A percentile compares a stretch with the other conserved stretches of the same genome.
Conservation (phyloP, 2,797 vertebrate species). For the Cryptoprocta ferox region DNA sequence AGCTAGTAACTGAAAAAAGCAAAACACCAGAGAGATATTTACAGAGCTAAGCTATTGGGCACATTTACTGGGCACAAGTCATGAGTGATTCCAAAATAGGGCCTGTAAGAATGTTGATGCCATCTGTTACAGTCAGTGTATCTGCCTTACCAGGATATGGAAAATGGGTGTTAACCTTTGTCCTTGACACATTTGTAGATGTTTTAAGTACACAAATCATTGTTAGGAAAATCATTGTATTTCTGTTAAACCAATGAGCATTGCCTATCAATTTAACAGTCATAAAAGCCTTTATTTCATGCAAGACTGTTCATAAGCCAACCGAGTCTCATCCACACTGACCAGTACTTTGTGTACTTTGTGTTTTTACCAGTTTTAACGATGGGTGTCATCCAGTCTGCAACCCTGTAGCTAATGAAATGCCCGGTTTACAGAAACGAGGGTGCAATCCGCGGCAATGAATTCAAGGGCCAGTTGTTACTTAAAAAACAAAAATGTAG, state of each 20-base stretch:
- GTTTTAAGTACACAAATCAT: neutral
- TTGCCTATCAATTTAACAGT: neutral
- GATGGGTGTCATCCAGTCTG: neutral
- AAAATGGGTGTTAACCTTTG: neutral
- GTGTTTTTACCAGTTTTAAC: neutral
- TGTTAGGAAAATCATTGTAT: constrained; percentile 13
- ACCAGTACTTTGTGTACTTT: neutral
- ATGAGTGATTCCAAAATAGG: neutral
- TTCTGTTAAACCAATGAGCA: neutral
- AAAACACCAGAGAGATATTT: neutral
- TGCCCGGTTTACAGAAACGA: neutral
- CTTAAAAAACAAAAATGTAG: neutral
- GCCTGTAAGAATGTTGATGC: neutral
- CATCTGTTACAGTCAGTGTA: neutral
- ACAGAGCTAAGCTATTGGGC: neutral
- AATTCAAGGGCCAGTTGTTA: neutral
- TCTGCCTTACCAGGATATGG: neutral
- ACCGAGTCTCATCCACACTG: neutral
- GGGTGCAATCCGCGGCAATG: neutral
- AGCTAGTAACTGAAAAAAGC: neutral
- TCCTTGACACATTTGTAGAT: neutral
- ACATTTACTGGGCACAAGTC: neutral
- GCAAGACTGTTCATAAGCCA: neutral
- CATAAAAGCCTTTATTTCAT: neutral
- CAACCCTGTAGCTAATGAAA: neutral